Base-by-base conservation (phyloP, 2,113 vertebrate species). In the Accipiter cooperii region DNA sequence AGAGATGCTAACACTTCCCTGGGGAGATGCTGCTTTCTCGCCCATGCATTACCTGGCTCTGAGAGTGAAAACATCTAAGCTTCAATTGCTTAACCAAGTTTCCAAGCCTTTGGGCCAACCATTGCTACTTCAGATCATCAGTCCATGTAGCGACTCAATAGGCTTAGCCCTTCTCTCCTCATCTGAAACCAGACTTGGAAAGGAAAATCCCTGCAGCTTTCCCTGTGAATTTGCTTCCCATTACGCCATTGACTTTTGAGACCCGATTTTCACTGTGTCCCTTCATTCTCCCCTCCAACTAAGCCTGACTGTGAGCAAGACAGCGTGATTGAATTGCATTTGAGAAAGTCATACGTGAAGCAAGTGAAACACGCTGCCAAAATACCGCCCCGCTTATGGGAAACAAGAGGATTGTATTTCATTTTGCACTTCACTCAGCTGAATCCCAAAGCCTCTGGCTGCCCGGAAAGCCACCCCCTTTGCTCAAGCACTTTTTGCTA, bases 181-280 rank as follows among this genome's bases (percentile, higher is more conserved):
- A 76, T 38, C 71, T 5, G 9, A 94, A 92, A 89, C n/a, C 70
- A 91, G 2, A 16, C 46, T n/a, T 5, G 2, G 46, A 71, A 93
- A 89, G 28, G 47, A 91, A 93, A 95, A 94, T 82, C 70, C 44
- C 74, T 74, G 63, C 78, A 91, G 75, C 68, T 80, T 93, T 87
- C 33, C 29, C 24, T 31, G 49, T 13, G 42, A 77, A 65, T 88
- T 91, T 89, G 76, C 33, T 82, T 93, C 91, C 68, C 75, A 83
- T 91, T 89, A 77, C 5, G 0, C 80, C 57, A 84, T 4, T 0
- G 1, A 12, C 33, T 85, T 88, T 61, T 47, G 66, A 86, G 81
- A 81, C 33, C 51, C 1, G 10, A 20, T 85, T 86, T 76, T 91
- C 75, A 74, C 61, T 51, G 44, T 21, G 31, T 40, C 49, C 20